These are phyloP conservation scores for Scaptodrosophila latifasciaeformis DNA, from an alignment of 2,888 invertebrate species.

Conservation along the genomic window DNA sequence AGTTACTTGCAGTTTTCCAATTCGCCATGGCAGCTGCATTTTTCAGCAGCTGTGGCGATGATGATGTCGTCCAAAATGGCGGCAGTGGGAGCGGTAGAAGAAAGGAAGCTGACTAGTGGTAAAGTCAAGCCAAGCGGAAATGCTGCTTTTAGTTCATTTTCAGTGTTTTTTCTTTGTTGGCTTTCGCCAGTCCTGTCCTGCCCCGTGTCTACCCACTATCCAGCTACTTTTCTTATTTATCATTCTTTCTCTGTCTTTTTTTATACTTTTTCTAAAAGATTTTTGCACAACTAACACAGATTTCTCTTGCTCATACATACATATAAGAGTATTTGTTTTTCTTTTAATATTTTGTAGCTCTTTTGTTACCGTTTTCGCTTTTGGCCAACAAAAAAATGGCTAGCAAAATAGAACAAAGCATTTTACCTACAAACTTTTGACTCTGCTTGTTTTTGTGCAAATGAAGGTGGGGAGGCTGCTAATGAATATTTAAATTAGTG, in stretches of 20 bases:
- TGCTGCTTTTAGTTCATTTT: conserved; percentile 59
- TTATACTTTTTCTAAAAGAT: conserved; percentile 40
- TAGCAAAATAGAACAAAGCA: conserved; percentile 33
- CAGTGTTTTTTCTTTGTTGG: conserved; percentile 45
- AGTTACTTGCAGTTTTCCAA: conserved; percentile 30
- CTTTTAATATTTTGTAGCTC: too few relatives aligned
- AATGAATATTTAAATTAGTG: conserved; percentile 46
- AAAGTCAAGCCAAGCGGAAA: conserved; percentile 65
- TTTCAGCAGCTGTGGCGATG: not conserved
- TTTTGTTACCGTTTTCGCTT: conserved; percentile 53
- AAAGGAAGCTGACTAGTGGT: too few relatives aligned
- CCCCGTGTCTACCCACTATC: not conserved
- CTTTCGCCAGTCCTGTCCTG: conserved; percentile 28
- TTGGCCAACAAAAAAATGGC: conserved; percentile 28
- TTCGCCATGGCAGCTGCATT: conserved; percentile 36
- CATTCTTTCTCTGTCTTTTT: conserved; percentile 5
- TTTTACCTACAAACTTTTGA: not conserved
- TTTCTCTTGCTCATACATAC: conserved; percentile 22
- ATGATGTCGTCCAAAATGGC: not conserved
- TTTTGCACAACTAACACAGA: conserved; percentile 58
- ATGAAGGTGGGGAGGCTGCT: conserved; percentile 33
- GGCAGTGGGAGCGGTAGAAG: too few relatives aligned
- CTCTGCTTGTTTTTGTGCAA: conserved; percentile 16
- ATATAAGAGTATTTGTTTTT: conserved; percentile 13
- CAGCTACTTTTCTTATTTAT: not conserved